Evolutionary conservation across 2,888 invertebrate genomes (phyloP), one percentile per base, ranked within the genome.

Genomic region (Rhodophaea formosa): DNA sequence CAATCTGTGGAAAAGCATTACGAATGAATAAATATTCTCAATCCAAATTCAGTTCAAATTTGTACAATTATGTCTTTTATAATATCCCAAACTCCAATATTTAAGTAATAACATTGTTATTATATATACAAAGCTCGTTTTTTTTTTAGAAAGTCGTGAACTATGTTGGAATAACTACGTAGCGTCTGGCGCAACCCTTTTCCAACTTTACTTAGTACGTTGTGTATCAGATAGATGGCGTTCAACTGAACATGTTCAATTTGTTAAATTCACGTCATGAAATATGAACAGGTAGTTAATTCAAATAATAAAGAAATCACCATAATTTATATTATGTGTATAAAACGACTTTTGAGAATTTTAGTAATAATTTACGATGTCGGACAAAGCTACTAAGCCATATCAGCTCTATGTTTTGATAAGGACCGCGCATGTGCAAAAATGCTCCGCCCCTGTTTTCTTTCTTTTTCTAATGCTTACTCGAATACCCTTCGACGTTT

Each of bases 371-470:
- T 35, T 3, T 3, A 7, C 8, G 8, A 35, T 10, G 10, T 10
- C 12, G 1, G 5, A 39, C 8, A n/a, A 39, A n/a, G 5, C 12
- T 6, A 5, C n/a, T 1, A 39, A 39, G 39, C n/a, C 16, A 42
- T 10, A 23, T 32, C 15, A n/a, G 29, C 7, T 0, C 16, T 29
- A 43, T 53, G n/a, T 42, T 45, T 30, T 54, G 44, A 45, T 29
- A 49, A 35, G 43, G 15, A 52, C 23, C 68, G 71, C 82, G 81
- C 81, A 68, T 77, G 81, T 77, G 75, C 71, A 69, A 71, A 61
- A 67, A 60, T 60, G 71, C 80, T 72, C 80, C 86, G 62, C 84
- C 82, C 71, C 72, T 72, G 72, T 62, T 65, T 61, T 62, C 74
- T 74, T 67, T 79, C 79, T 70, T 74, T 73, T 74, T 77, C 82